Conservation (phyloP, 2,113 vertebrate genomes). For the Tragelaphus scriptus region DNA sequence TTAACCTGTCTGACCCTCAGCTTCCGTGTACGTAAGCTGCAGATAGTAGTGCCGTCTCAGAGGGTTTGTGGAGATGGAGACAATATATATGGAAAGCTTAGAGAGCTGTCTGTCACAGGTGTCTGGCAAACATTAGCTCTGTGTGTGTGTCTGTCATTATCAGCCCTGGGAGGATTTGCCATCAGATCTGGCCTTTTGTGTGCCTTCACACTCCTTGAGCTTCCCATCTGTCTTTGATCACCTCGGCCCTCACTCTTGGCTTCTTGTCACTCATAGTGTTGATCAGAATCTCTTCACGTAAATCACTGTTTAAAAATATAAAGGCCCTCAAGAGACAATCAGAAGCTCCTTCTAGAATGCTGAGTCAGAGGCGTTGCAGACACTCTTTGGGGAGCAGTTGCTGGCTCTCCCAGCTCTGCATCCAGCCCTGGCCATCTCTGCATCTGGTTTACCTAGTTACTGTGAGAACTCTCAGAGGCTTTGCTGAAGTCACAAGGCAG, state of each 20-base stretch:
- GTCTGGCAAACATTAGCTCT: neutral
- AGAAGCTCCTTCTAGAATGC: neutral
- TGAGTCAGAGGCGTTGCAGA: rapidly evolving
- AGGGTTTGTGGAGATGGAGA: neutral
- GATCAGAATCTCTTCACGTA: neutral
- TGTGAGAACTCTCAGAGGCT: neutral
- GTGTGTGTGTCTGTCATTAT: neutral
- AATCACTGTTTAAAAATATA: neutral
- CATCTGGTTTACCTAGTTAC: neutral
- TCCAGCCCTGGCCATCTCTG: neutral
- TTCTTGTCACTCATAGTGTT: neutral
- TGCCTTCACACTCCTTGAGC: neutral
- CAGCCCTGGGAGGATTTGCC: neutral
- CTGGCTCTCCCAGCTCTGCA: neutral
- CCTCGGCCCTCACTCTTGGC: neutral
- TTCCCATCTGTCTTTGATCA: neutral
- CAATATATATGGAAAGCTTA: neutral
- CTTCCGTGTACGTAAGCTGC: neutral
- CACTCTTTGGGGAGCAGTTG: neutral
- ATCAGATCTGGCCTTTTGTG: neutral
- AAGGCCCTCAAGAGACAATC: neutral
- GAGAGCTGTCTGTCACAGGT: neutral
- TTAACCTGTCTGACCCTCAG: neutral
- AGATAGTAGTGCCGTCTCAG: neutral
- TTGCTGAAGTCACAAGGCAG: neutral